These are phyloP conservation scores for Malacosoma neustria DNA, from an alignment of 2,888 invertebrate genomes.

Conservation along the genomic window DNA sequence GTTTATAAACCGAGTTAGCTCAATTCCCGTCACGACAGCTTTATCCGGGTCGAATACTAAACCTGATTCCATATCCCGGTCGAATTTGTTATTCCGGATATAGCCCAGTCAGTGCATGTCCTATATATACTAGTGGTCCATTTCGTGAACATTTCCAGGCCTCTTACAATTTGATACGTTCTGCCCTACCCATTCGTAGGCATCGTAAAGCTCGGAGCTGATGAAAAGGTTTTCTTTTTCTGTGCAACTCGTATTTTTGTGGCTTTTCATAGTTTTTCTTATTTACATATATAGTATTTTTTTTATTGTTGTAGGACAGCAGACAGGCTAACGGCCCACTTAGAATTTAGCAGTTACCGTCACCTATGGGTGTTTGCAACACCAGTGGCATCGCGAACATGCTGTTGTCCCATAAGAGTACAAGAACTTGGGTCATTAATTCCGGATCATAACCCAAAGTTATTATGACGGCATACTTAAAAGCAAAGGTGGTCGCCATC, in stretches of 20 bases:
- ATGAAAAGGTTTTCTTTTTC: not conserved
- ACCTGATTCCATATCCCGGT: conserved; percentile 4
- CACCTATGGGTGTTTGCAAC: no score
- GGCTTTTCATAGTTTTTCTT: no score
- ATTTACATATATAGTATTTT: no score
- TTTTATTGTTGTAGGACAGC: no score
- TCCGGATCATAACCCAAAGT: no score
- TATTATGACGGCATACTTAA: no score
- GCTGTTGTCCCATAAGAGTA: no score
- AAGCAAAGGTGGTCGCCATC: no score
- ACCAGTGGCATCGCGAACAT: no score
- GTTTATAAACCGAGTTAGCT: not conserved
- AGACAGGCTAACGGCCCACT: no score
- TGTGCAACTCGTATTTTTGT: not conserved
- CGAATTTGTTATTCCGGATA: not conserved
- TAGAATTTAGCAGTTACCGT: no score
- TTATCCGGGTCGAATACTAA: conserved; percentile 21
- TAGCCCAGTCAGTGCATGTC: not conserved
- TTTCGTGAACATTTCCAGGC: not conserved
- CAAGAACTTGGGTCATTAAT: no score
- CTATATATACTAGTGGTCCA: not conserved
- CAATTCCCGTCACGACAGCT: conserved; percentile 21
- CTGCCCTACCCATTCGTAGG: not conserved
- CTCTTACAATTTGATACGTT: not conserved
- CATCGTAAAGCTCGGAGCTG: not conserved